Evolutionary conservation across 2,888 invertebrate genomes (phyloP).

Genomic region (Diadromus collaris): DNA sequence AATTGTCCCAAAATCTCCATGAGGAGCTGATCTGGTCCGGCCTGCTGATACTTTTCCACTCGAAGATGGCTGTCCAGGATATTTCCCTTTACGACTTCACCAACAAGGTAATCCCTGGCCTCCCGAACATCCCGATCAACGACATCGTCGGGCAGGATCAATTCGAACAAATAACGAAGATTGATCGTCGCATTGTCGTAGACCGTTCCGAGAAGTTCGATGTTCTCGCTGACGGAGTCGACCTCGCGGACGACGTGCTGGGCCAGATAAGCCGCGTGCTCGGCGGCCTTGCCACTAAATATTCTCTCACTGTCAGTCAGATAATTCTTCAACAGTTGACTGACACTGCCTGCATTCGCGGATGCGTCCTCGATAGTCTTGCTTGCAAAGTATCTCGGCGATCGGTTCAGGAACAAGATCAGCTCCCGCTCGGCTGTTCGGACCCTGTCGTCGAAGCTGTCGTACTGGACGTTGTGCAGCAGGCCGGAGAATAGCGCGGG

Average conservation of each 20-base stretch:
- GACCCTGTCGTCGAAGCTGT: slow-evolving; percentile 63
- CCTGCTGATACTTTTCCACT: slow-evolving; percentile 66
- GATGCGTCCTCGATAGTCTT: background rate
- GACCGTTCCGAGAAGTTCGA: slow-evolving; percentile 64
- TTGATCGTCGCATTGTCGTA: slow-evolving; percentile 67
- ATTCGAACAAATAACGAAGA: slow-evolving; percentile 64
- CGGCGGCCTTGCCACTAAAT: slow-evolving; percentile 4
- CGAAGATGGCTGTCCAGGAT: slow-evolving; percentile 60
- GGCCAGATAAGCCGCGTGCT: slow-evolving; percentile 56
- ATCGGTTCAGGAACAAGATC: slow-evolving; percentile 1
- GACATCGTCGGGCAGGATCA: slow-evolving; percentile 65
- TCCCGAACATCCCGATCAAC: slow-evolving; percentile 65
- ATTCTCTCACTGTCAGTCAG: slow-evolving; percentile 24
- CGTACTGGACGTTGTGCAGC: slow-evolving; percentile 62
- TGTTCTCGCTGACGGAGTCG: slow-evolving; percentile 64
- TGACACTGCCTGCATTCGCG: slow-evolving; percentile 23
- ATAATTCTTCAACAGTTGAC: slow-evolving; percentile 58
- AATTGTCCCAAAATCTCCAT: slow-evolving; percentile 66
- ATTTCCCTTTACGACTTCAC: slow-evolving; percentile 46
- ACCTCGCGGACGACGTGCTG: slow-evolving; percentile 63
- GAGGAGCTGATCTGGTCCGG: slow-evolving; percentile 64
- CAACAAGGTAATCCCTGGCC: slow-evolving; percentile 63
- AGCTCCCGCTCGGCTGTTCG: slow-evolving; percentile 63
- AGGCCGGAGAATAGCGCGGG: slow-evolving; percentile 62
- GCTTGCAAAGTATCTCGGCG: background rate